These are phyloP conservation scores for Lathamus discolor DNA, from an alignment of 2,113 vertebrate species.

Conservation along the genomic window DNA sequence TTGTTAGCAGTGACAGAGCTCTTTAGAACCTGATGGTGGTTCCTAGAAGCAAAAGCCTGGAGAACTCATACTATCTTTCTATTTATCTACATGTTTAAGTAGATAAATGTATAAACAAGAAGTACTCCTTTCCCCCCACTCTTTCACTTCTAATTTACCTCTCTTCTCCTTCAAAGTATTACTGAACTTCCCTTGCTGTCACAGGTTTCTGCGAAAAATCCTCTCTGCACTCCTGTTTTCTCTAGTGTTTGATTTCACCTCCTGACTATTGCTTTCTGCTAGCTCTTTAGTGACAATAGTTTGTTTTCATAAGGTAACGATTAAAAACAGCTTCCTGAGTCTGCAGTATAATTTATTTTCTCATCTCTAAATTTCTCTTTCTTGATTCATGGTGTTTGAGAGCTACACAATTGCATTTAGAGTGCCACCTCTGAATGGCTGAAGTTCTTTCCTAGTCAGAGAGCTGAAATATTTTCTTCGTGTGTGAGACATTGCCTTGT, in stretches of 20 bases:
- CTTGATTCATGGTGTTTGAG: not conserved
- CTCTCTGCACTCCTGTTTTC: not conserved
- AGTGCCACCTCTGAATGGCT: not conserved
- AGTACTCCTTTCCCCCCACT: accelerated
- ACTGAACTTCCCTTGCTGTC: not conserved
- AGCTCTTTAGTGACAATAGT: not conserved
- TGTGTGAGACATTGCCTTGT: not conserved
- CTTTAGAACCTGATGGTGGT: not conserved
- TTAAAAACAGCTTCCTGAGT: not conserved
- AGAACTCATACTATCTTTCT: not conserved
- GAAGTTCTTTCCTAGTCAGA: not conserved
- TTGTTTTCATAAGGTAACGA: not conserved
- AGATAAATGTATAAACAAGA: not conserved
- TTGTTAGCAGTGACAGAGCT: not conserved
- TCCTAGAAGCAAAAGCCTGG: not conserved
- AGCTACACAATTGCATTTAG: not conserved
- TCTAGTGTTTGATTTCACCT: not conserved
- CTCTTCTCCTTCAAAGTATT: not conserved
- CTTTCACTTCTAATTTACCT: not conserved
- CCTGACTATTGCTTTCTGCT: not conserved
- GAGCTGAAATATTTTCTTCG: not conserved
- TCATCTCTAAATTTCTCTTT: not conserved
- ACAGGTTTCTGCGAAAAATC: not conserved
- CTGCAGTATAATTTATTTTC: not conserved
- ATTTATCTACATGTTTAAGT: not conserved